Evolutionary conservation across 2,888 invertebrate species (phyloP), one percentile per base, ranked within the genome.

Genomic region (Hyposoter didymator): DNA sequence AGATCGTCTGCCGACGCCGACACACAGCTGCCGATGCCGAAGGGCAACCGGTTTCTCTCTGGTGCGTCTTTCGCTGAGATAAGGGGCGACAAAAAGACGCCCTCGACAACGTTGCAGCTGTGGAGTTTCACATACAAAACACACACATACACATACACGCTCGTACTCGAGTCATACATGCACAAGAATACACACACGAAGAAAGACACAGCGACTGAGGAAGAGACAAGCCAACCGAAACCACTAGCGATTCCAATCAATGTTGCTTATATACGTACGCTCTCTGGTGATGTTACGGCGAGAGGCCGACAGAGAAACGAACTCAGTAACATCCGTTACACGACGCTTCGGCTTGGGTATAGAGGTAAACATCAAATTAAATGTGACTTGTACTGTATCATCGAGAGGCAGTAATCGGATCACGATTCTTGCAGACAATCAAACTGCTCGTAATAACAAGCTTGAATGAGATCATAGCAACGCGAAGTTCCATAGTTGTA

Each of bases 21-120:
- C 83, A 80, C 82, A 82, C 82, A 79, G 83, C 85, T 83, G 83
- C 76, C 73, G 73, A 80, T 85, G 76, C 69, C 76, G 85, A 80
- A 73, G 85, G 83, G 80, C 83, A 85, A 85, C 85, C 85, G 85
- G 85, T 85, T 83, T 85, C 73, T 79, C 82, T 78, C 62, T 12
- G 43, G 69, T 83, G 85, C 76, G 72, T 66, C 52, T 66, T 47
- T 32, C 59, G 59, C 52, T 43, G n/a, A 84, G 75, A 83, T 78
- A 83, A 83, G 80, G 79, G 67, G 49, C 82, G 79, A 85, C 72
- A 83, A 85, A 83, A 76, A 83, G 80, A 83, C 59, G 76, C 72
- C 76, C 80, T 67, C 76, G 52, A 73, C 76, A n/a, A 72, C 64
- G 52, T 72, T 69, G 59, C 74, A 35, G 47, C 47, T 79, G 78